Evolutionary conservation across 2,113 vertebrate species (phyloP).

Genomic region (Nyctereutes procyonoides): DNA sequence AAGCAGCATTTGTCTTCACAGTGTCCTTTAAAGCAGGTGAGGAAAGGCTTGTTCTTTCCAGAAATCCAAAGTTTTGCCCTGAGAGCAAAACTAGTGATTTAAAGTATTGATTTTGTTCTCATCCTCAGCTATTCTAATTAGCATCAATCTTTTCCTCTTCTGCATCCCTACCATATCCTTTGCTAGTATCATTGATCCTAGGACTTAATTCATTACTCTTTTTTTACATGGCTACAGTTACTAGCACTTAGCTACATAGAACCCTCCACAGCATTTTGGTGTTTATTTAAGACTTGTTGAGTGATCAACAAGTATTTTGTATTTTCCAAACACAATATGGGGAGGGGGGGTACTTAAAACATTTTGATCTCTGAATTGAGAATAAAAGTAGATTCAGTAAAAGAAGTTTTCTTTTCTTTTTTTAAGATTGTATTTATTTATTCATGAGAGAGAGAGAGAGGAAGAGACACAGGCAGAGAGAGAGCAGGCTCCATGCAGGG

Average conservation of each 20-base stretch:
- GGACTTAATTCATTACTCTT: not conserved
- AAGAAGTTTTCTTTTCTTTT: too few species aligned
- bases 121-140: not conserved
- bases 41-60: not conserved
- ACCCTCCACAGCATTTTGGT: not conserved
- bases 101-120: not conserved
- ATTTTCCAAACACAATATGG: not conserved
- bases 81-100: not conserved
- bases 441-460: too few species aligned
- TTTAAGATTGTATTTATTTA: too few species aligned
- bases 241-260: not conserved
- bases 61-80: not conserved
- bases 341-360: not conserved
- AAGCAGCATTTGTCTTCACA: not conserved
- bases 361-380: not conserved
- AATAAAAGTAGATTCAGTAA: slow-evolving; percentile 34
- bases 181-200: not conserved
- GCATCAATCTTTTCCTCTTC: not conserved
- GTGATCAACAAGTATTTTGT: not conserved
- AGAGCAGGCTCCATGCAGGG: too few species aligned
- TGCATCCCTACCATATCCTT: not conserved
- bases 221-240: not conserved
- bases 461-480: too few species aligned
- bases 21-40: not conserved
- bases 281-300: slow-evolving; percentile 21